Evolutionary conservation across 2,888 invertebrate genomes (phyloP).

Genomic region (Pandemis corylana): DNA sequence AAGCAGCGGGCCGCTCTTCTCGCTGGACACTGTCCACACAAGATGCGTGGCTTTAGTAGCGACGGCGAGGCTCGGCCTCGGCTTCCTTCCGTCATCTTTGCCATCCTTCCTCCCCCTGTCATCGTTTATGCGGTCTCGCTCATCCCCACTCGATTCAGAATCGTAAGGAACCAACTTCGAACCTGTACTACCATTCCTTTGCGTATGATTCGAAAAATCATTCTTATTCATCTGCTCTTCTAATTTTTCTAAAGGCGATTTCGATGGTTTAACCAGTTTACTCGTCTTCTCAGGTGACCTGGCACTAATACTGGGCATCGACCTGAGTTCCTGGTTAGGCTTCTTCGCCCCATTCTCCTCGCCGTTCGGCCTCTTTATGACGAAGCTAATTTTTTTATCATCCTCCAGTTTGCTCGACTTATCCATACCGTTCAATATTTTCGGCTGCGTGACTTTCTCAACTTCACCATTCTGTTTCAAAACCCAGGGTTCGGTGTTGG

Average conservation of each 20-base stretch:
- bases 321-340: conserved; percentile 65
- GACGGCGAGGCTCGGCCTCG: conserved; percentile 68
- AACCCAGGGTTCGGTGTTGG: conserved; percentile 76
- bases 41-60: conserved; percentile 74
- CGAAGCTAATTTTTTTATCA: conserved; percentile 70
- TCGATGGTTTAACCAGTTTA: conserved; percentile 68
- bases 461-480: conserved; percentile 80
- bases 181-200: conserved; percentile 61
- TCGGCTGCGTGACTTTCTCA: conserved; percentile 69
- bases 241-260: conserved; percentile 75
- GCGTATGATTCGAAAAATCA: conserved; percentile 58
- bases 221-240: conserved; percentile 79
- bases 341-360: conserved; percentile 66
- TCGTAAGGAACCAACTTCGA: conserved; percentile 86
- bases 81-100: conserved; percentile 55
- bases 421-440: conserved; percentile 67
- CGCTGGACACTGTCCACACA: conserved; percentile 78
- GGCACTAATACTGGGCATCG: conserved; percentile 49
- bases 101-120: conserved; percentile 46
- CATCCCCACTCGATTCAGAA: conserved; percentile 84
- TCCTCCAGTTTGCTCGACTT: conserved; percentile 63
- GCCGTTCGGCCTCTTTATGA: conserved; percentile 67
- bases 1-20: conserved; percentile 70
- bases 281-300: conserved; percentile 65
- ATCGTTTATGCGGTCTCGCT: conserved; percentile 56